Evolutionary conservation across 2,888 invertebrate species (phyloP).

Genomic region (Hybos culiciformis): DNA sequence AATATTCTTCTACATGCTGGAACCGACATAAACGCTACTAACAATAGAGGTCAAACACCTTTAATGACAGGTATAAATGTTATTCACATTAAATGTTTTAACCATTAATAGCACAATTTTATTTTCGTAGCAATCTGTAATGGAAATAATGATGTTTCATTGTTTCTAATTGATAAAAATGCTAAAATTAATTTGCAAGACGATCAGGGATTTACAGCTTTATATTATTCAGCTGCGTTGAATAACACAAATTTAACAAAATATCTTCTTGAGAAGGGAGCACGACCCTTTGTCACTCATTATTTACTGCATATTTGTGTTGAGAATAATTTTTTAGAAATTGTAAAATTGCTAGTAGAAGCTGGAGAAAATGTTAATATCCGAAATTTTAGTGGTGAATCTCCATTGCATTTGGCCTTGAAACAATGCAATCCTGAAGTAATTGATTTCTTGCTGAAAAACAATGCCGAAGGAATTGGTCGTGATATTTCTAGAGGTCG

Average conservation of each 20-base stretch:
- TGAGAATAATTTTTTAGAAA: constrained; percentile 41
- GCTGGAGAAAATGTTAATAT: constrained; percentile 26
- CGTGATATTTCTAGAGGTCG: constrained; percentile 36
- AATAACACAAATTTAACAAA: constrained; percentile 23
- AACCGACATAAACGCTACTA: constrained; percentile 44
- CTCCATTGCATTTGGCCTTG: constrained; percentile 57
- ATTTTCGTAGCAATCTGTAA: constrained; percentile 28
- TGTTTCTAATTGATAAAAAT: constrained; percentile 42
- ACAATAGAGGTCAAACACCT: constrained; percentile 45
- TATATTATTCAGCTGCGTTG: constrained; percentile 25
- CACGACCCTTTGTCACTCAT: constrained; percentile 55
- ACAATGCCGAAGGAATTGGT: constrained; percentile 45
- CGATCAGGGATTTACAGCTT: constrained; percentile 37
- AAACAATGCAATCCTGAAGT: constrained; percentile 46
- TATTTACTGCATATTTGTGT: constrained; percentile 55
- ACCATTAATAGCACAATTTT: too few species aligned
- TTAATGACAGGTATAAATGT: too few species aligned
- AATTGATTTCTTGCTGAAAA: constrained; percentile 43
- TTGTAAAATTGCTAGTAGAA: constrained; percentile 26
- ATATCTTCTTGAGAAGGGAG: constrained; percentile 46
- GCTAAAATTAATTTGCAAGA: constrained; percentile 56
- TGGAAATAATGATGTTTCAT: constrained; percentile 34
- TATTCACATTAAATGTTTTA: too few species aligned
- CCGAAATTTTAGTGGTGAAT: constrained; percentile 40
- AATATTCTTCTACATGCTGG: constrained; percentile 41